Conservation (phyloP, 37 sponge, comb jelly and placozoan genomes). For the Corticium candelabrum region DNA sequence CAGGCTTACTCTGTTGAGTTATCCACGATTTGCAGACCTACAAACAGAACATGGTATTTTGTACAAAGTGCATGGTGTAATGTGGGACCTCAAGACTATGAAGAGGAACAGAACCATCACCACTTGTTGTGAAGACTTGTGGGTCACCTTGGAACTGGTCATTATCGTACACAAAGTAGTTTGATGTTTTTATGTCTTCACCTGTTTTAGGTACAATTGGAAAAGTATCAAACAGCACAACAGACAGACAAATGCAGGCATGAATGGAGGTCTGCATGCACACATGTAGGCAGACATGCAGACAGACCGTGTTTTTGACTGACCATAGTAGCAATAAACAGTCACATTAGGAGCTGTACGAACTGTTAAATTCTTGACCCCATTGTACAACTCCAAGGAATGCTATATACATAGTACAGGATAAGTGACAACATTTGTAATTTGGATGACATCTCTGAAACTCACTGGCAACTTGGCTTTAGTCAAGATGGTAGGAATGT, state of each 20-base stretch:
- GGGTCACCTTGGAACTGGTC: background rate
- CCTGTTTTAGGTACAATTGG: too few relatives aligned
- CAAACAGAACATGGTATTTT: background rate
- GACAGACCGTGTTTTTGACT: background rate
- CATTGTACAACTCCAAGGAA: background rate
- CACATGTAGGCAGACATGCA: too few relatives aligned
- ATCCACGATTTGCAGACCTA: background rate
- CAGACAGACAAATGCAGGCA: too few relatives aligned
- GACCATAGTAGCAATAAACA: background rate
- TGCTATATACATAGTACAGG: too few relatives aligned
- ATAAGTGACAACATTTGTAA: too few relatives aligned
- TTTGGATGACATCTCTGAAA: background rate
- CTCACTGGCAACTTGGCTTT: background rate
- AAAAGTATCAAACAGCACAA: too few relatives aligned
- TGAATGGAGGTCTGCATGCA: too few relatives aligned
- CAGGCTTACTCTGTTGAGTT: background rate
- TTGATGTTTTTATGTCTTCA: background rate
- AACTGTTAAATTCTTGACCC: background rate
- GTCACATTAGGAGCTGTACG: background rate
- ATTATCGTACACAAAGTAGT: background rate
- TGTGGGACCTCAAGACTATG: background rate
- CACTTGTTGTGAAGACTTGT: background rate
- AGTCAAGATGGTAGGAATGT: background rate
- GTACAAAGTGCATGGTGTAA: background rate
- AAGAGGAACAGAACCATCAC: background rate